phyloP scores from a whole-genome alignment of 2,113 vertebrate genomes.

The Tichodroma muraria region DNA sequence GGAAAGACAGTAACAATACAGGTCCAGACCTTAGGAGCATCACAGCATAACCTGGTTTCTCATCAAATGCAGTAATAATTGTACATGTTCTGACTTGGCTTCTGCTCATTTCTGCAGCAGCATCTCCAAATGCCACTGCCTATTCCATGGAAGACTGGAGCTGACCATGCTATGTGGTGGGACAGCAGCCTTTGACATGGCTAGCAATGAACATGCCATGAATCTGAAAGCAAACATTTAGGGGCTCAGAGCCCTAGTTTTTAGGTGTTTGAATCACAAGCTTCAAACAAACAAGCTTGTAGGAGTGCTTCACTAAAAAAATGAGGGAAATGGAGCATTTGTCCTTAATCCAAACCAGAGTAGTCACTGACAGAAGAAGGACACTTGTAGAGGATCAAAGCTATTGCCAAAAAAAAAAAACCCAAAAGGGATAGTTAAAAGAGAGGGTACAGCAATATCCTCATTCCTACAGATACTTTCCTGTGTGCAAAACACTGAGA shows the following conservation, averaged over 20 bases:
- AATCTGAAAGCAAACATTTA: neutral
- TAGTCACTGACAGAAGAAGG: neutral
- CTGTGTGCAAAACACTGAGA: neutral
- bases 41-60: neutral
- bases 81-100: neutral
- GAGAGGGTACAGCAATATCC: neutral
- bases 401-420: neutral
- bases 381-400: neutral
- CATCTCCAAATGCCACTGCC: neutral
- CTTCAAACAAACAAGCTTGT: neutral
- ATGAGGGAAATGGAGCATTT: neutral
- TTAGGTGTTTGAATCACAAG: neutral
- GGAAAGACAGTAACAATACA: neutral
- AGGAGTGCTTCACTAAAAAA: neutral
- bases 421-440: neutral
- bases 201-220: neutral
- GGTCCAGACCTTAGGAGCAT: neutral
- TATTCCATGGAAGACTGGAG: neutral
- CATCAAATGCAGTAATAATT: neutral
- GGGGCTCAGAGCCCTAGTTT: neutral
- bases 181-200: neutral
- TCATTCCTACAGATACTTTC: neutral
- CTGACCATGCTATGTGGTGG: neutral
- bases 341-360: constrained; percentile 8
- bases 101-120: neutral